These are phyloP conservation scores for Rhynchotus rufescens DNA, from an alignment of 2,797 vertebrate genomes.

Conservation along the genomic window DNA sequence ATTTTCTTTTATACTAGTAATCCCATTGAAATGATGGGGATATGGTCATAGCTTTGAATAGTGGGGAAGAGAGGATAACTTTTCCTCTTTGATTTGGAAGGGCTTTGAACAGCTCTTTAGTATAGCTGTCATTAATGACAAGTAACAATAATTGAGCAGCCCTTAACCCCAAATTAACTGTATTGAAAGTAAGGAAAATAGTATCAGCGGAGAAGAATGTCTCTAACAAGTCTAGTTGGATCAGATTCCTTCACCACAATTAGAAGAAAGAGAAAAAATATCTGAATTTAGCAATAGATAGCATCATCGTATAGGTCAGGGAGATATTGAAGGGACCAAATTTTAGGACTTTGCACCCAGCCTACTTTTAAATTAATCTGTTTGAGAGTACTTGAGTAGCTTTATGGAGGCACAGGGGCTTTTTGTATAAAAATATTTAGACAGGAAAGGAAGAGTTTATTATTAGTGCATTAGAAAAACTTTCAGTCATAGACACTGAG, in stretches of 20 bases:
- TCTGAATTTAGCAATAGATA: neutral
- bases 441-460: neutral
- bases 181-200: neutral
- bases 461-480: constrained; percentile 14
- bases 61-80: neutral
- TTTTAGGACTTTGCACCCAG: neutral
- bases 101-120: neutral
- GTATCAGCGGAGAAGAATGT: neutral
- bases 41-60: neutral
- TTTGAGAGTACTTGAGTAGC: neutral
- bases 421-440: neutral
- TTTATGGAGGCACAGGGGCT: neutral
- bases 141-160: neutral
- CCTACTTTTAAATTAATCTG: neutral
- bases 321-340: neutral
- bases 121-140: neutral
- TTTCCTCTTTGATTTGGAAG: neutral
- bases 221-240: neutral
- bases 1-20: neutral
- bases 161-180: neutral
- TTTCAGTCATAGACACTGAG: neutral
- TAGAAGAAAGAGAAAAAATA: neutral
- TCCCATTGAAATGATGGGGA: neutral
- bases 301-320: neutral
- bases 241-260: neutral